Conservation (phyloP, 2,113 vertebrate species). For the Semnopithecus entellus region DNA sequence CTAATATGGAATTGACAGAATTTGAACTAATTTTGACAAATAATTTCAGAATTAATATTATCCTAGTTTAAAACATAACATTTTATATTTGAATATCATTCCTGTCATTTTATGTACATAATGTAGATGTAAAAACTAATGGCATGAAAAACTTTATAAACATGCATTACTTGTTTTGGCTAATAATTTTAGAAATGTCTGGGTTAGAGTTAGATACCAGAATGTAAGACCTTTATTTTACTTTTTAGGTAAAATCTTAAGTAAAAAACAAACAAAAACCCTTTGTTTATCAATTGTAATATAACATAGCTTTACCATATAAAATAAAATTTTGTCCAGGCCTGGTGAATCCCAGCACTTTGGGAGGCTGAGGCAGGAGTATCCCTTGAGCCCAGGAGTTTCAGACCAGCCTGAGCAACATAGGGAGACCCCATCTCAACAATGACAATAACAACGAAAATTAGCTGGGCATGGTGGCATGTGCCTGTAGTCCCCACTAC, state of each 20-base stretch:
- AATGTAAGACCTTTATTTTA: constrained; percentile 27
- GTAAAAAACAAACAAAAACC: neutral
- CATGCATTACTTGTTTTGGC: neutral
- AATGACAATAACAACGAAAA: too few relatives aligned
- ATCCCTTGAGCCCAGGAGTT: too few relatives aligned
- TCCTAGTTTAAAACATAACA: neutral
- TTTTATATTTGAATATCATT: constrained; percentile 24
- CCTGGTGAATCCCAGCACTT: too few relatives aligned
- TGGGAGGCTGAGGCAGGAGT: too few relatives aligned
- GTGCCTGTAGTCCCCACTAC: too few relatives aligned
- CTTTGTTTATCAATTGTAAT: neutral
- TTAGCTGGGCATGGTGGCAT: too few relatives aligned
- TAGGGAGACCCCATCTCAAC: too few relatives aligned
- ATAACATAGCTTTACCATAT: neutral
- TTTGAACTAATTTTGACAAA: constrained; percentile 33
- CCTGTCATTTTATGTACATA: constrained; percentile 8
- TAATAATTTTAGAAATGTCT: constrained; percentile 35
- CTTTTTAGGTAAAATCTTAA: constrained; percentile 39
- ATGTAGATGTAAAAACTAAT: neutral
- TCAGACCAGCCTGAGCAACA: too few relatives aligned
- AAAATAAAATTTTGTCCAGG: neutral
- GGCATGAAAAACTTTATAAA: neutral
- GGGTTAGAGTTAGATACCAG: constrained; percentile 4
- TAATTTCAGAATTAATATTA: constrained; percentile 26
- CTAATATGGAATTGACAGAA: constrained; percentile 24